A percentile compares a stretch with the other conserved stretches of the same genome.
phyloP scores from a whole-genome alignment of 2,888 invertebrate species.

The Ypsolopha scabrella region DNA sequence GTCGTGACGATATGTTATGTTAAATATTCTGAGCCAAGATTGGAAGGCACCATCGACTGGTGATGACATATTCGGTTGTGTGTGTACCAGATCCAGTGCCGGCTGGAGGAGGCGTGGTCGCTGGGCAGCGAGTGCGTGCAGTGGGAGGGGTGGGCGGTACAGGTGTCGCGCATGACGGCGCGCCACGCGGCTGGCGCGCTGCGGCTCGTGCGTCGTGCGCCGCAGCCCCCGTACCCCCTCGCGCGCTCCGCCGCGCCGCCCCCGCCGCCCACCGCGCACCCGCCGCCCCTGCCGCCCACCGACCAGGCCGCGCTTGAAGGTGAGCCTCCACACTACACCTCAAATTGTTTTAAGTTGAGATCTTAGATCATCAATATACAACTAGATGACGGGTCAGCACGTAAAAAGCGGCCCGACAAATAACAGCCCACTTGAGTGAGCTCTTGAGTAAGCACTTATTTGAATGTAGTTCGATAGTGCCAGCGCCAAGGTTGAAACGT shows the following conservation, averaged over 20 bases:
- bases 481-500: no score
- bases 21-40: no score
- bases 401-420: no score
- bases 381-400: no score
- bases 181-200: conserved; percentile 54
- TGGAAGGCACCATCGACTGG: no score
- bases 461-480: no score
- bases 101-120: conserved; percentile 86
- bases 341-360: not conserved
- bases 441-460: no score
- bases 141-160: conserved; percentile 74
- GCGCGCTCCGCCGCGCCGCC: conserved; percentile 70
- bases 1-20: no score
- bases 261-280: conserved; percentile 17
- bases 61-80: no score
- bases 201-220: conserved; percentile 74
- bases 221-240: conserved; percentile 87
- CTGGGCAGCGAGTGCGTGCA: conserved; percentile 23
- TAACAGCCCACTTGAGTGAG: no score
- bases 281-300: conserved; percentile 12
- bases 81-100: conserved; percentile 72
- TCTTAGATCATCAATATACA: not conserved
- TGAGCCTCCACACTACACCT: not conserved
- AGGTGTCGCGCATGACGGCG: conserved; percentile 79
- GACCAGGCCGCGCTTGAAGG: conserved; percentile 10